Base-by-base conservation (phyloP, 2,888 invertebrate genomes). In the Ochlodes sylvanus region DNA sequence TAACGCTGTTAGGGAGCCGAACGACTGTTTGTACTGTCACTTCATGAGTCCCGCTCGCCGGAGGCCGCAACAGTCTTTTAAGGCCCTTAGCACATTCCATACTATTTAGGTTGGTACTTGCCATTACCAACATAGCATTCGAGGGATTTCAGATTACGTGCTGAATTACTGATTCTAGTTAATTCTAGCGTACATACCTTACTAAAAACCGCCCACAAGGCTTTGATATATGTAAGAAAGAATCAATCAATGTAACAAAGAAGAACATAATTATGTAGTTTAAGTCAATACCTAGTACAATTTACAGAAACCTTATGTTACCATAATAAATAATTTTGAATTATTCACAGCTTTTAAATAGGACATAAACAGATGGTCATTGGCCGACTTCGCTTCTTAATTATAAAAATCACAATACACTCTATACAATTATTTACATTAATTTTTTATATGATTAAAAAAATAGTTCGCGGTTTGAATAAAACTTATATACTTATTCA, bases 1-100 rank as follows among this genome's bases (percentile, higher is more conserved):
- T 60, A 61, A 50, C 34, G 61, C n/a, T n/a, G n/a, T 61, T 61
- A 17, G 61, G 61, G 61, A 50, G 61, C 50, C 38, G 7, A 27
- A 54, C 41, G 52, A 63, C 63, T 54, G 42, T 63, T 63, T 54
- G 54, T 27, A 42, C 54, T 47, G 56, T 64, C 47, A 64, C 47
- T 61, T 62, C 62, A 38, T 62, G 52, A 47, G 52, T n/a, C 42
- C 55, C 55, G 19, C 7, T 44, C 19, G 15, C 34, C 17, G 21
- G n/a, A 57, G 19, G 32, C 32, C 17, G 14, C 47, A 19, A 17
- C 27, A 19, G 57, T 57, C 57, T 65, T 63, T 44, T 64, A 64
- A 57, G 57, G 57, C 57, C 34, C 15, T 57, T 19, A 7, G 7
- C 21, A 50, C 64, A 57, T 63, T 63, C 54, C 52, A 15, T 54